Base-by-base conservation (phyloP, 1,140 invertebrate genomes). In the Drosophila ananassae region DNA sequence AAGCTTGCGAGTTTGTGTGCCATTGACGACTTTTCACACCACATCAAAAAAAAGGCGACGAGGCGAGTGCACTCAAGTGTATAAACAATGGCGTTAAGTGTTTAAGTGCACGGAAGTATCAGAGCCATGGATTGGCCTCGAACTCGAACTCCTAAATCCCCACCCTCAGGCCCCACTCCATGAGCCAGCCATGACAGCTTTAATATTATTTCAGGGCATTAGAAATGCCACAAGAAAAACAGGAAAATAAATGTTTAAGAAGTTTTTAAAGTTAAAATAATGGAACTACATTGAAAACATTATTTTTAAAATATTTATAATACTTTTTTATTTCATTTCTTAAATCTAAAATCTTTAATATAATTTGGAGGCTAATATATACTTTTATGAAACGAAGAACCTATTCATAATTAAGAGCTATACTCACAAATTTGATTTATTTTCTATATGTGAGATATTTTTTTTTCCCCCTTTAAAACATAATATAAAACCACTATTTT, bases 61-160 rank as follows among this genome's bases (percentile, higher is more conserved):
- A 73, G 72, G 63, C 73, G 66, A 87, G 83, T 87, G 83, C 83
- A 87, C 83, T 87, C 83, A 87, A 87, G 83, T 87, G 83, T 87
- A 87, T 87, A 87, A 87, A 87, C 83, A 87, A 87, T 89, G 83
- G 83, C 83, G 83, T 89, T 87, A 87, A 87, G 83, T 87, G 83
- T 87, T 87, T 87, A 87, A 87, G 83, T 87, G 83, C 79, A 89
- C 83, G 83, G 83, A 87, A 89, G 89, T 87, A 87, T 82, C 83
- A 75, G 48, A 82, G 71, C 60, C 71, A 74, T 76, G 62, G 73
- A 76, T 76, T 76, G 73, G 73, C 73, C 73, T 76, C 73, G 73
- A 75, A 74, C 72, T 75, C 69, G 39, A 56, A 50, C 51, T 71
- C 51, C 34, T 32, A 56, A 32, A 2, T 34, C 9, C n/a, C 28